A percentile compares a stretch with the other conserved stretches of the same genome.
Conservation (phyloP, 1,140 invertebrate genomes). For the Bathynomus jamesi region DNA sequence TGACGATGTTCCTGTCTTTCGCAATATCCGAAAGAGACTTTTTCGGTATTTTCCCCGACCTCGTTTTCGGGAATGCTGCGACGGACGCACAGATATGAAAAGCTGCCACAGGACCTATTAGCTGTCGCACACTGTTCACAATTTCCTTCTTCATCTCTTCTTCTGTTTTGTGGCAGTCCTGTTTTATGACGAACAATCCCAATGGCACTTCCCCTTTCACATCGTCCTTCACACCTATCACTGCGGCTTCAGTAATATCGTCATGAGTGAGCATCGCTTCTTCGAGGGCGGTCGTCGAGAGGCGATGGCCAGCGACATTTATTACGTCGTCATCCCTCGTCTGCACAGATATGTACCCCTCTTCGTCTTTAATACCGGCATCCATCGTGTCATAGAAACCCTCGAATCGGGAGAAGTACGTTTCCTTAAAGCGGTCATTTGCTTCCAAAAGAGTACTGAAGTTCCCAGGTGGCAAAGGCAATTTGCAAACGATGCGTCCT, state of each 20-base stretch:
- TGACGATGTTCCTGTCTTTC: no score
- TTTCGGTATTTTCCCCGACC: constrained; percentile 74
- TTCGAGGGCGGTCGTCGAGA: constrained; percentile 79
- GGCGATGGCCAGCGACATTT: constrained; percentile 83
- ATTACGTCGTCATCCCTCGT: constrained; percentile 91
- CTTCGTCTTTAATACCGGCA: constrained; percentile 72
- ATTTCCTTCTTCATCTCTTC: no score
- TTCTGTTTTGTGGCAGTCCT: no score
- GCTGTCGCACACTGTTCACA: constrained; percentile 55
- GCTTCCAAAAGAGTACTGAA: constrained; percentile 72
- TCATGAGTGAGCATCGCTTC: constrained; percentile 76
- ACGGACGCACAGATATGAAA: constrained; percentile 70
- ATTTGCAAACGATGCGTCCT: constrained; percentile 75
- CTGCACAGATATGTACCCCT: constrained; percentile 78
- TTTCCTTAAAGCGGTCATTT: constrained; percentile 68
- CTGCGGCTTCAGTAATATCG: constrained; percentile 71
- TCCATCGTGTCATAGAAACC: constrained; percentile 96
- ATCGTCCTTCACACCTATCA: constrained; percentile 77
- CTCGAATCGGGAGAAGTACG: constrained; percentile 71
- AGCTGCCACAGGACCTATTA: no score
- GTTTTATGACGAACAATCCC: constrained; percentile 72
- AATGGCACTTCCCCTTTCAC: constrained; percentile 84
- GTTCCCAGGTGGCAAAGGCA: constrained; percentile 79
- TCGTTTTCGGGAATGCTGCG: constrained; percentile 64
- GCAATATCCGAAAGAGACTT: no score